phyloP scores from a whole-genome alignment of 2,888 invertebrate species.

The Drosophila histrio region DNA sequence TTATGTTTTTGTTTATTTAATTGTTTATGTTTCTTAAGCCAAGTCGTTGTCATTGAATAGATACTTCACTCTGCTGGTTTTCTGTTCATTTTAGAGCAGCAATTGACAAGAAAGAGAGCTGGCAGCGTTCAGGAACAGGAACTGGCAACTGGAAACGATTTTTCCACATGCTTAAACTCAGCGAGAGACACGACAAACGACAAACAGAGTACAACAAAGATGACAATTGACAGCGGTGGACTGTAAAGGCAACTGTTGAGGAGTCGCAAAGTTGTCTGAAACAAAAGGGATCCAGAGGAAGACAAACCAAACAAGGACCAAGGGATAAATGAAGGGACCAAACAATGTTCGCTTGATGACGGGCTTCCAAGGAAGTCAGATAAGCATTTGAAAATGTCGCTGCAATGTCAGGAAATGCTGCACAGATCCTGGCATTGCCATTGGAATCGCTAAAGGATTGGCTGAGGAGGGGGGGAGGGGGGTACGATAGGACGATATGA shows the following conservation, averaged over 20 bases:
- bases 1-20: too few species aligned
- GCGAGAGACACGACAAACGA: slow-evolving; percentile 12
- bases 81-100: not conserved
- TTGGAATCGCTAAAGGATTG: not conserved
- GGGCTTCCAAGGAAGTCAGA: slow-evolving; percentile 64
- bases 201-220: slow-evolving; percentile 39
- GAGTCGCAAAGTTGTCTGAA: slow-evolving; percentile 28
- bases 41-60: not conserved
- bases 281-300: slow-evolving; percentile 39
- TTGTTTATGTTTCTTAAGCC: too few species aligned
- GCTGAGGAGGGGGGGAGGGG: not conserved
- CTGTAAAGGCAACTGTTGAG: slow-evolving; percentile 36
- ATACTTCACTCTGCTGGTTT: not conserved
- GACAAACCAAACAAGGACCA: slow-evolving; percentile 2
- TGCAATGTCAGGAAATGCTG: slow-evolving; percentile 31
- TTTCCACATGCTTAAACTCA: slow-evolving; percentile 73
- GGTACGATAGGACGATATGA: too few species aligned
- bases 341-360: slow-evolving; percentile 9
- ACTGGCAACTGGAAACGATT: slow-evolving; percentile 74
- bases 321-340: not conserved
- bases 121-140: slow-evolving; percentile 45
- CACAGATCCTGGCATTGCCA: slow-evolving; percentile 37
- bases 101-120: not conserved
- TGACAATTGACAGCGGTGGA: slow-evolving; percentile 67
- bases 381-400: slow-evolving; percentile 71